phyloP scores from a whole-genome alignment of 2,797 vertebrate genomes.

The Sebastes vulpes region DNA sequence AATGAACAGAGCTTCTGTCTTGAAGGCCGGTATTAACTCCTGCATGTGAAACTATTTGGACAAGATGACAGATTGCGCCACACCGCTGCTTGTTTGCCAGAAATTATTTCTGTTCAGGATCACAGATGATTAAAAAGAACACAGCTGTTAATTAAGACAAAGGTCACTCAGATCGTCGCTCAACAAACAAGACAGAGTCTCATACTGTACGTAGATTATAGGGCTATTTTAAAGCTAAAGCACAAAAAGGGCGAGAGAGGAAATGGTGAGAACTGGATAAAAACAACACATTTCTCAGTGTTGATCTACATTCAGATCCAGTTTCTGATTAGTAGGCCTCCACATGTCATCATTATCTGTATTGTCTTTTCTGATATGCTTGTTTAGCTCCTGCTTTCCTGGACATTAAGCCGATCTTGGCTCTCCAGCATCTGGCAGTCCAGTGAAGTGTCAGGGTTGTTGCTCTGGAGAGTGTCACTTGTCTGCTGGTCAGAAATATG shows the following conservation, averaged over 20 bases:
- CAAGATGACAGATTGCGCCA: conserved; percentile 41
- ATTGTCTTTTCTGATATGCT: conserved; percentile 25
- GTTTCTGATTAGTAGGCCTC: not conserved
- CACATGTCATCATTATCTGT: conserved; percentile 26
- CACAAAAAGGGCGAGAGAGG: not conserved
- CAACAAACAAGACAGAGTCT: conserved; percentile 1
- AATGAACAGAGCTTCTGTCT: conserved; percentile 41
- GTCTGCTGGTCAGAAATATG: conserved; percentile 50
- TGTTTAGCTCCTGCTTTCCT: conserved; percentile 10
- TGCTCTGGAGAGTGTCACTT: conserved; percentile 14
- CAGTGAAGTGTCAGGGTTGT: conserved; percentile 19
- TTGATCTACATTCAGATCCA: conserved; percentile 21
- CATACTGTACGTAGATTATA: not conserved
- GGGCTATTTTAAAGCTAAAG: not conserved
- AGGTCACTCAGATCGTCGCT: not conserved
- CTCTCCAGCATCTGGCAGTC: conserved; percentile 28
- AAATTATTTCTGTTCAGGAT: conserved; percentile 30
- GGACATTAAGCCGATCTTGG: conserved; percentile 5
- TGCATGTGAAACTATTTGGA: conserved; percentile 46
- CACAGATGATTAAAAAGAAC: conserved; percentile 29
- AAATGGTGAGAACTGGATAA: not conserved
- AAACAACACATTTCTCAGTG: not conserved
- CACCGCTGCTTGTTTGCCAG: not conserved
- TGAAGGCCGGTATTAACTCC: not conserved
- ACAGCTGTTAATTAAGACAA: conserved; percentile 6